Percentiles rank a stretch among this genome's conserved stretches.
These are phyloP conservation scores for Cheilosia scutellata DNA, from an alignment of 2,888 invertebrate genomes.

Conservation along the genomic window DNA sequence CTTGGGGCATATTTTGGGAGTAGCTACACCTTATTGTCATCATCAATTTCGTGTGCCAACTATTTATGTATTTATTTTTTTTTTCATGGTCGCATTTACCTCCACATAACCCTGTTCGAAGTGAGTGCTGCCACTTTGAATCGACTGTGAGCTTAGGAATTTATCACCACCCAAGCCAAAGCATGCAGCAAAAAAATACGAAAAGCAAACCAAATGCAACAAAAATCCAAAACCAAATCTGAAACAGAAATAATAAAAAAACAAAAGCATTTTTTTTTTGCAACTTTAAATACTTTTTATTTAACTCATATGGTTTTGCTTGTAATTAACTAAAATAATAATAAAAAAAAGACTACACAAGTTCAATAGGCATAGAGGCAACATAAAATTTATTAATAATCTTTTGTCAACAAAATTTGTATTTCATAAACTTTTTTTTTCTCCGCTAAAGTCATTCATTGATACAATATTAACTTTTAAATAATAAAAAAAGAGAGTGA, in stretches of 20 bases:
- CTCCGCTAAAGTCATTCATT: conserved; percentile 48
- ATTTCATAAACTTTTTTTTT: conserved; percentile 23
- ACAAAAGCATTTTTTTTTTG: conserved; percentile 38
- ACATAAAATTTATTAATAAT: conserved; percentile 40
- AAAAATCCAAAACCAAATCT: conserved; percentile 35
- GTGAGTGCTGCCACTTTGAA: too few species aligned
- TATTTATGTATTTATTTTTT: too few species aligned
- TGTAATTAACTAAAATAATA: conserved; percentile 65
- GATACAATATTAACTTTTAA: conserved; percentile 56
- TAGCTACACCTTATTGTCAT: too few species aligned
- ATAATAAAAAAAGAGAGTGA: conserved; percentile 36
- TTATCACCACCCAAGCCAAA: not conserved
- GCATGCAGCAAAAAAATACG: conserved; percentile 15
- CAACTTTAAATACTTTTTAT: conserved; percentile 76
- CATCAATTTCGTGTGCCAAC: too few species aligned
- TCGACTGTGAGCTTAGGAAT: not conserved
- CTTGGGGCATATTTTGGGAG: too few species aligned
- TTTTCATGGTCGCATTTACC: too few species aligned
- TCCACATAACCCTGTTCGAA: too few species aligned
- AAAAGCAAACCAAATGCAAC: conserved; percentile 39
- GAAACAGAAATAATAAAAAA: conserved; percentile 22
- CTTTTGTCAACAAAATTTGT: conserved; percentile 32
- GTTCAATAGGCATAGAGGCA: conserved; percentile 65
- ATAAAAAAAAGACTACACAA: conserved; percentile 59
- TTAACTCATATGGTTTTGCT: conserved; percentile 38